Evolutionary conservation across 1,140 invertebrate species (phyloP), one percentile per base, ranked within the genome.

Genomic region (Ips typographus): DNA sequence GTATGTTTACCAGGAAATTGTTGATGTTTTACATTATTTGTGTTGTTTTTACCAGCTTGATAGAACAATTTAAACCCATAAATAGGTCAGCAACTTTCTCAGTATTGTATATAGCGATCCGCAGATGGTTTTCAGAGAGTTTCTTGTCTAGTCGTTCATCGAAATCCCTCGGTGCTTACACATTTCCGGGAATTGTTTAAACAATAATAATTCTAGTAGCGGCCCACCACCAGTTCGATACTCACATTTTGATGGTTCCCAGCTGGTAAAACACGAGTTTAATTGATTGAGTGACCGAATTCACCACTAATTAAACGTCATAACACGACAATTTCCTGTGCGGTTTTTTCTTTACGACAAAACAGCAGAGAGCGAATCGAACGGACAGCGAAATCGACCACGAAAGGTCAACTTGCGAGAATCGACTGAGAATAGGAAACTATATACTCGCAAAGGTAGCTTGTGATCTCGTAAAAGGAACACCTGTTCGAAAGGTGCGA

Each of bases 341-440:
- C 57, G 7, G 37, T 7, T 55, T 55, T 37, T 36, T 55, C 37
- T 37, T 55, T 55, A 36, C 37, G 5, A 55, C 37, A 6, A 61
- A 47, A n/a, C 57, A 68, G 43, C 22, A 37, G 39, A 38, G 49
- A n/a, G 6, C 4, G 5, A 55, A 8, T 55, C 38, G 39, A 39
- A 40, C 61, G 47, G 40, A 53, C 61, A 44, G 59, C 65, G 53
- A 37, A 22, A 22, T 22, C 22, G 22, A 22, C 22, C 22, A 22
- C 68, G 71, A 73, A 73, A 74, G 73, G 73, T 74, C 73, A 74
- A 72, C 51, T 59, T 61, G 68, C 60, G 53, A 62, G 71, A 70
- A 74, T 72, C 73, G 72, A 74, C 73, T 56, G 73, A 73, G 71
- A 71, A 74, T 74, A 71, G 68, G 68, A 70, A 72, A 74, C 73